Conservation (phyloP, 2,797 vertebrate species). For the Myripristis jacobus region DNA sequence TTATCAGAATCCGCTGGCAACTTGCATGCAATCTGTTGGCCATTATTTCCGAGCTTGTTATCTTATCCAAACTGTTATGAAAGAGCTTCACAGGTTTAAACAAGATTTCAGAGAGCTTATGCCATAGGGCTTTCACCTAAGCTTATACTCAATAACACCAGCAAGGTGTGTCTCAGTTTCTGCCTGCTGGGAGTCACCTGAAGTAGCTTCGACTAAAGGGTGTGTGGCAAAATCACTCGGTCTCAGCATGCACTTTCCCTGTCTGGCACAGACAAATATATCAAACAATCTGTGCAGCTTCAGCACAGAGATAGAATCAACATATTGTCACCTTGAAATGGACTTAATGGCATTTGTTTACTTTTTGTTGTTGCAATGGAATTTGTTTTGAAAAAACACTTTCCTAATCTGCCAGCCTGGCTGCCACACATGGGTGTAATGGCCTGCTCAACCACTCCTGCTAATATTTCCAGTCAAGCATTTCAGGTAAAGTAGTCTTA, state of each 20-base stretch:
- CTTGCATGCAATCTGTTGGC: background rate
- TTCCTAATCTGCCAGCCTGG: background rate
- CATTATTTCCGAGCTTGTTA: background rate
- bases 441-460: background rate
- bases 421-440: background rate
- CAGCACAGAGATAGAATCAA: background rate
- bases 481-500: background rate
- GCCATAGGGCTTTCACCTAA: constrained; percentile 14
- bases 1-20: background rate
- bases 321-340: background rate
- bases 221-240: constrained; percentile 28
- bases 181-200: background rate
- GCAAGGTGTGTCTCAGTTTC: constrained; percentile 36
- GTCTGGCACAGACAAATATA: background rate
- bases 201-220: background rate
- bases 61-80: background rate
- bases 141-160: constrained; percentile 2
- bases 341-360: background rate
- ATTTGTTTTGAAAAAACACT: background rate
- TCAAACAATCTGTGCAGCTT: background rate
- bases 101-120: constrained; percentile 8
- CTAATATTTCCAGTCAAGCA: background rate
- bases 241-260: background rate
- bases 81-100: constrained; percentile 30
- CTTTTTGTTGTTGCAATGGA: background rate